These are phyloP conservation scores for Danio jaintianensis DNA, from an alignment of 2,797 vertebrate species.

Conservation along the genomic window DNA sequence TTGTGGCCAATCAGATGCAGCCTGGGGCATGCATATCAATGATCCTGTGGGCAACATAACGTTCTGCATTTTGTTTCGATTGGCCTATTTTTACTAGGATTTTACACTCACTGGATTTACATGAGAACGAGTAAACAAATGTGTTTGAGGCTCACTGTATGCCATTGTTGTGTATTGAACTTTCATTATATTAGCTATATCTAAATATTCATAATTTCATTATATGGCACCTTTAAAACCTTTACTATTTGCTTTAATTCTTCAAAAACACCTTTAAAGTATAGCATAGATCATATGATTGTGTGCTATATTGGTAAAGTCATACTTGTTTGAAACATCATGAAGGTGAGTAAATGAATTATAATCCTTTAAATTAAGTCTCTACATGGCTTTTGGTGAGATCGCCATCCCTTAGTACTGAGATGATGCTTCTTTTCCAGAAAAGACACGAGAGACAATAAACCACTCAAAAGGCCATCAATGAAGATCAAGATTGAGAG, in stretches of 20 bases:
- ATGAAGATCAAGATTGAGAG: slow-evolving; percentile 79
- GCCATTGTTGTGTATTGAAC: too few species aligned
- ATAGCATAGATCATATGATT: not conserved
- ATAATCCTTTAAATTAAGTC: not conserved
- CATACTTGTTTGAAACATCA: not conserved
- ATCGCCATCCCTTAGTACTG: slow-evolving; percentile 6
- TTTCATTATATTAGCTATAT: too few species aligned
- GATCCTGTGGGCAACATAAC: too few species aligned
- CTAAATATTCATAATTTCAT: too few species aligned
- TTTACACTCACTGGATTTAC: too few species aligned
- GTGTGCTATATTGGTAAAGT: not conserved
- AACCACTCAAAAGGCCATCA: slow-evolving; percentile 71
- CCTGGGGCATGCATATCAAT: too few species aligned
- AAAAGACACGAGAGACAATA: slow-evolving; percentile 75
- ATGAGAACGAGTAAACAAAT: too few species aligned
- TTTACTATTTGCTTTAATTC: not conserved
- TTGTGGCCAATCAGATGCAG: too few species aligned
- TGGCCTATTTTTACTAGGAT: too few species aligned
- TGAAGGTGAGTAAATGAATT: not conserved
- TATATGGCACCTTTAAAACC: too few species aligned
- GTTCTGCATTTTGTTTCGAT: too few species aligned
- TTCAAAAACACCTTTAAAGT: not conserved
- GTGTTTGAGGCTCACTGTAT: too few species aligned
- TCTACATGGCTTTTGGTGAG: slow-evolving; percentile 5
- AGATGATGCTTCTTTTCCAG: slow-evolving; percentile 70